phyloP scores from a whole-genome alignment of 2,113 vertebrate species.

The Amphilophus citrinellus region DNA sequence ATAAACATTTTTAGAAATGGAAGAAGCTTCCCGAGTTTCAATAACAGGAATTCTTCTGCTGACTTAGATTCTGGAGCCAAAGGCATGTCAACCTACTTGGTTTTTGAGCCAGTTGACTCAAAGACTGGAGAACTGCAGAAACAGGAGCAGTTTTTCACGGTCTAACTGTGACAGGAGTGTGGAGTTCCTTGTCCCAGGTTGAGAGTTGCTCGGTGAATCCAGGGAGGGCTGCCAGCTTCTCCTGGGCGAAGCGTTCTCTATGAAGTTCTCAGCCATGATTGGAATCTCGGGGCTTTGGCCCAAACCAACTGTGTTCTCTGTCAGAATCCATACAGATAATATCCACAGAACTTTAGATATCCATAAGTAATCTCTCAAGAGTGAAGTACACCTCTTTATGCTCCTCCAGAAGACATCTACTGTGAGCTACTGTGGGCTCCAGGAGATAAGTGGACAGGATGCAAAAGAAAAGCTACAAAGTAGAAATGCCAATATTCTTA shows the following conservation, averaged over 20 bases:
- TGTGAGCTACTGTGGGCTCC: background rate
- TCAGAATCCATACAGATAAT: background rate
- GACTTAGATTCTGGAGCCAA: background rate
- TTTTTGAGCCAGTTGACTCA: background rate
- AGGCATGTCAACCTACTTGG: background rate
- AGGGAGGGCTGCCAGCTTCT: slow-evolving; percentile 1
- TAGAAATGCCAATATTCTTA: background rate
- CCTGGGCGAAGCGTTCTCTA: background rate
- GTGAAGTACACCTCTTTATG: background rate
- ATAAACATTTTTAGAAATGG: background rate
- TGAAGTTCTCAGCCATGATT: background rate
- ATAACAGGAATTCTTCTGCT: background rate
- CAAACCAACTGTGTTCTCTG: background rate
- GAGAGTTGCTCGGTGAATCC: background rate
- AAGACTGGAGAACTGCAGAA: background rate
- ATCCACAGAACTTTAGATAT: background rate
- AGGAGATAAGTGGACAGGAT: background rate
- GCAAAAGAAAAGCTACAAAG: background rate
- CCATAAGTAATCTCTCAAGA: background rate
- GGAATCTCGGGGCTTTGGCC: background rate
- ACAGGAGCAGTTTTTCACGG: background rate
- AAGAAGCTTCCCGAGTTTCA: background rate
- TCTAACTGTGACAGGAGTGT: background rate
- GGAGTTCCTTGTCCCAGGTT: background rate
- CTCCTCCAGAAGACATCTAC: background rate